A percentile compares a stretch with the other conserved stretches of the same genome.
Conservation (phyloP, 2,797 vertebrate genomes). For the Sebastes vulpes region DNA sequence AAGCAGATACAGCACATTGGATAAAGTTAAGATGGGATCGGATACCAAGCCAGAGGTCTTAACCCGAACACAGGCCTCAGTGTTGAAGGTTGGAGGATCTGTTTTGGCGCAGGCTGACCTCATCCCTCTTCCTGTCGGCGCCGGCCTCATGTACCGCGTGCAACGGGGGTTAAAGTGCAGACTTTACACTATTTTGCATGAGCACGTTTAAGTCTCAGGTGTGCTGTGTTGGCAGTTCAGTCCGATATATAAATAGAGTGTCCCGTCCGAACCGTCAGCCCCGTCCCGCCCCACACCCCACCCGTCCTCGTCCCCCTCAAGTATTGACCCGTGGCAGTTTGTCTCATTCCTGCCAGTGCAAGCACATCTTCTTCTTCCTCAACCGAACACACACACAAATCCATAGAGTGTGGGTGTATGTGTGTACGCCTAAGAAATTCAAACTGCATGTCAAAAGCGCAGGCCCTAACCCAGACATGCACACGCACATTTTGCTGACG, state of each 20-base stretch:
- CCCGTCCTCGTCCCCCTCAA: conserved; percentile 31
- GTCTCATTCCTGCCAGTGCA: conserved; percentile 74
- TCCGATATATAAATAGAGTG: conserved; percentile 68
- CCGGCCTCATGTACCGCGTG: conserved; percentile 8
- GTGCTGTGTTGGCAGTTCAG: conserved; percentile 72
- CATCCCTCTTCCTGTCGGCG: conserved; percentile 11
- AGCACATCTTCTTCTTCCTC: conserved; percentile 65
- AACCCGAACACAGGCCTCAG: background rate
- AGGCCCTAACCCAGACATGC: background rate
- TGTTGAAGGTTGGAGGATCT: background rate
- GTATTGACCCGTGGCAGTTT: conserved; percentile 76
- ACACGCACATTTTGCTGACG: background rate
- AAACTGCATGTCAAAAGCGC: conserved; percentile 18
- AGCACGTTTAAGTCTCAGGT: conserved; percentile 65
- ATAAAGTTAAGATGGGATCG: background rate
- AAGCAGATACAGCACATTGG: background rate
- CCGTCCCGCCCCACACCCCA: background rate
- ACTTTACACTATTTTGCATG: conserved; percentile 65
- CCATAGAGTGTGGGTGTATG: background rate
- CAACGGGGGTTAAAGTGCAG: conserved; percentile 66
- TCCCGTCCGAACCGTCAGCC: conserved; percentile 59
- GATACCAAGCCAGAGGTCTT: background rate
- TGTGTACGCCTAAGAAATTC: background rate
- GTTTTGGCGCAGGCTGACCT: conserved; percentile 27
- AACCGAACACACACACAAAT: conserved; percentile 35